These are phyloP conservation scores for Trachelus troglodyta DNA, from an alignment of 2,888 invertebrate genomes.

Conservation along the genomic window DNA sequence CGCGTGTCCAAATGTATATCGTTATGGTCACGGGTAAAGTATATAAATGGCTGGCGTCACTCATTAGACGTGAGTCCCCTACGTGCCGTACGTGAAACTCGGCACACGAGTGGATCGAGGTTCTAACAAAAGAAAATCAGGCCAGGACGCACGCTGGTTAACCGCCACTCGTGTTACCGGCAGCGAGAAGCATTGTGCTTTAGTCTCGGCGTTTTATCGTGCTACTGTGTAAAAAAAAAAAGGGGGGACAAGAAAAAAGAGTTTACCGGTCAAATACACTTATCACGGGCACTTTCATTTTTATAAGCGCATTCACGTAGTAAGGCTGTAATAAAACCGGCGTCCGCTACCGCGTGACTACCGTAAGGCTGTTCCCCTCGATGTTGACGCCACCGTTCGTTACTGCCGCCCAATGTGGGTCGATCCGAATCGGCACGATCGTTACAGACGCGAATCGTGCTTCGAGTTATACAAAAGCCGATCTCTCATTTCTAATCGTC, in stretches of 20 bases:
- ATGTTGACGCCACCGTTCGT: neutral
- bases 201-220: neutral
- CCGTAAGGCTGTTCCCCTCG: neutral
- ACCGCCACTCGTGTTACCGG: neutral
- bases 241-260: too few species aligned
- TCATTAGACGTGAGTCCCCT: neutral
- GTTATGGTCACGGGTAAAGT: neutral
- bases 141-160: constrained; percentile 1
- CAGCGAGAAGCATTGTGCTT: neutral
- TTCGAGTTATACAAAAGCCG: neutral
- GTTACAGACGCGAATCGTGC: neutral
- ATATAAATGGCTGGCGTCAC: neutral
- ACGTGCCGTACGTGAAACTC: neutral
- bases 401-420: neutral
- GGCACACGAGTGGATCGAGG: neutral
- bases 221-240: neutral
- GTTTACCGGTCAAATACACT: neutral
- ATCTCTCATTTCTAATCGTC: neutral
- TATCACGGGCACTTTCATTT: constrained; percentile 4
- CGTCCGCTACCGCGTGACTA: neutral
- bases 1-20: neutral
- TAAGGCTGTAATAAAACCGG: neutral
- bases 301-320: neutral
- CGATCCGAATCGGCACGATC: constrained; percentile 1
- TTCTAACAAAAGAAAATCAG: neutral